Evolutionary conservation across 2,888 invertebrate species (phyloP).

Genomic region (Athripsodes cinereus): DNA sequence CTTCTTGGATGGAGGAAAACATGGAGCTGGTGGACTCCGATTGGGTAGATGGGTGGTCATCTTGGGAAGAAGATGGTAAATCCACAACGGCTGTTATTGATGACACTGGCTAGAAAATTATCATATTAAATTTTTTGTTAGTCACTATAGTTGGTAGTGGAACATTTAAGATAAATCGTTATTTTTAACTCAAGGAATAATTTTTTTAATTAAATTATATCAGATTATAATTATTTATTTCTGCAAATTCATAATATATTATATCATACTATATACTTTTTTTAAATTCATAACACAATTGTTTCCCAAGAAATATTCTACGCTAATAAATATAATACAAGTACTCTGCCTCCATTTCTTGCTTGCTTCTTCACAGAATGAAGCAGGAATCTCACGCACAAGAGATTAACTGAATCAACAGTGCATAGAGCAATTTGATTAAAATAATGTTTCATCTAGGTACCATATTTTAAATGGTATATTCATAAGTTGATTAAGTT

Average conservation of each 20-base stretch:
- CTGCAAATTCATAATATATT: neutral
- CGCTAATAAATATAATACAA: neutral
- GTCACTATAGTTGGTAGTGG: neutral
- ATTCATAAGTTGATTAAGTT: neutral
- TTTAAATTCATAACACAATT: too few species aligned
- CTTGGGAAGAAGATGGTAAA: neutral
- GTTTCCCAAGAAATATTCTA: neutral
- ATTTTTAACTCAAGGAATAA: neutral
- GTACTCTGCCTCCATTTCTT: neutral
- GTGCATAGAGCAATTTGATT: neutral
- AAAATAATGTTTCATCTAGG: neutral
- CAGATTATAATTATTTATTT: neutral
- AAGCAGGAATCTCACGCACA: neutral
- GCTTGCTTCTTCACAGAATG: too few species aligned
- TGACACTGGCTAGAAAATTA: neutral
- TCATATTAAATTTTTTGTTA: neutral
- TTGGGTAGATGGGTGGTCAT: neutral
- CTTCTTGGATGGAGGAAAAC: neutral
- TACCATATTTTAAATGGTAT: neutral
- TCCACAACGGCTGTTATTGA: neutral
- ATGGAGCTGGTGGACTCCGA: neutral
- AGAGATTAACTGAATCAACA: neutral
- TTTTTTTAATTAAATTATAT: neutral
- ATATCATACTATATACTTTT: too few species aligned
- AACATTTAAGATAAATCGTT: neutral